A percentile compares a stretch with the other conserved stretches of the same genome.
These are phyloP conservation scores for Ephialtes manifestator DNA, from an alignment of 2,888 invertebrate genomes.

Conservation along the genomic window DNA sequence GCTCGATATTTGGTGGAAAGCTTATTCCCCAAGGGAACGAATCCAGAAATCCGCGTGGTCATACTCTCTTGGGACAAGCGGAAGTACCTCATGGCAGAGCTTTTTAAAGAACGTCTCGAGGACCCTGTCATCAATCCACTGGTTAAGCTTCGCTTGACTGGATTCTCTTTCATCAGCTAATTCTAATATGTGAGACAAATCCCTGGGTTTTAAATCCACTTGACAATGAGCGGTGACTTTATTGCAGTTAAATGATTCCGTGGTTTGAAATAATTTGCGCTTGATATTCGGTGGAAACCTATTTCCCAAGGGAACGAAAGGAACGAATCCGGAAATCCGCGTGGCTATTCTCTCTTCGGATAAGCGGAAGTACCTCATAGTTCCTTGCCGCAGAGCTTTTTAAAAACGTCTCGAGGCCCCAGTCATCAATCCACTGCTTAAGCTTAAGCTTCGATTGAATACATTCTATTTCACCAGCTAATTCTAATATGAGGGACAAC, in stretches of 20 bases:
- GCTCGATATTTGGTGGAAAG: too few relatives aligned
- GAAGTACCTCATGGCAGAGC: slow-evolving; percentile 37
- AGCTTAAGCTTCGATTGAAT: slow-evolving; percentile 23
- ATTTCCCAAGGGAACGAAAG: too few relatives aligned
- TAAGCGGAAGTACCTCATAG: slow-evolving; percentile 47
- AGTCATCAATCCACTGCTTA: slow-evolving; percentile 34
- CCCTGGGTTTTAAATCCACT: neutral
- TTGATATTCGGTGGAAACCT: too few relatives aligned
- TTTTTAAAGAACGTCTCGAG: slow-evolving; percentile 14
- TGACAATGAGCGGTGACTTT: neutral
- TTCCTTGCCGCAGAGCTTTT: slow-evolving; percentile 8
- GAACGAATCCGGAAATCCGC: slow-evolving; percentile 49
- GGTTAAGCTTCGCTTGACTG: slow-evolving; percentile 26
- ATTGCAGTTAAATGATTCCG: neutral
- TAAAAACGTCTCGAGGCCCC: slow-evolving; percentile 4
- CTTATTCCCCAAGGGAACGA: too few relatives aligned
- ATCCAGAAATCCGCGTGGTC: slow-evolving; percentile 46
- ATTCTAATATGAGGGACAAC: slow-evolving; percentile 3
- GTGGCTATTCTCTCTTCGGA: slow-evolving; percentile 26
- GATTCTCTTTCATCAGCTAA: slow-evolving; percentile 10
- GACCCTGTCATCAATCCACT: slow-evolving; percentile 19
- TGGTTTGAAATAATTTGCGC: neutral
- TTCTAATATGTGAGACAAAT: neutral
- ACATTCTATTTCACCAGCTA: slow-evolving; percentile 5
- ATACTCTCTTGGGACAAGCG: slow-evolving; percentile 37